Base-by-base conservation (phyloP, 1,140 invertebrate genomes). In the Cepaea nemoralis region DNA sequence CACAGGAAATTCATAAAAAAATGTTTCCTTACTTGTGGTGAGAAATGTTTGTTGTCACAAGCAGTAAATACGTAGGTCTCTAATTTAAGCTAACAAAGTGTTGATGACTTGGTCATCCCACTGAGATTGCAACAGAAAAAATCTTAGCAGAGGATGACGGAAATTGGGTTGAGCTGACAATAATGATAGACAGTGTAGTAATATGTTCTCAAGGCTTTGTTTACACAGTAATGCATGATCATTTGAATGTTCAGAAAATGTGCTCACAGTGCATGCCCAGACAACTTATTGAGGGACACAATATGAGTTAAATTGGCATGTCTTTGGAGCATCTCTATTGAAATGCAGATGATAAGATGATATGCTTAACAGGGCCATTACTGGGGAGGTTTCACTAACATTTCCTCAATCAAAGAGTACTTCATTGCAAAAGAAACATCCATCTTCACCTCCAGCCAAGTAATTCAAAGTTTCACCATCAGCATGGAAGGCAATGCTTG, bases 141-240 rank as follows among this genome's bases (percentile, higher is more conserved):
- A n/a, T 31, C 59, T 31, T n/a, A 6, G n/a, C 27, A 5, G 27
- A n/a, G 16, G 59, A 27, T 63, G n/a, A 27, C 5, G n/a, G 59
- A 22, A 27, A 63, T 63, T n/a, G n/a, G 33, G 27, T 63, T 5
- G 27, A 63, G 59, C 1, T 63, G 59, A 55, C 50, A 55, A 2
- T 63, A 63, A 63, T 31, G n/a, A 63, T 63, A 31, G 59, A 63
- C 59, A 31, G 59, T 63, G 59, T 27, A 63, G 33, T 63, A 63
- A 19, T n/a, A 19, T 63, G 59, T 31, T 63, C 3, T 27, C 59
- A 63, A 31, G 59, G 59, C 33, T 31, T n/a, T n/a, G n/a, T n/a
- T n/a, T n/a, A n/a, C 59, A 63, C n/a, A n/a, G 33, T 63, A 55
- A 55, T 40, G 37, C 69, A 39, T 33, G 69, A 45, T 33, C 31